Evolutionary conservation across 2,888 invertebrate species (phyloP).

Genomic region (Idaea straminata): DNA sequence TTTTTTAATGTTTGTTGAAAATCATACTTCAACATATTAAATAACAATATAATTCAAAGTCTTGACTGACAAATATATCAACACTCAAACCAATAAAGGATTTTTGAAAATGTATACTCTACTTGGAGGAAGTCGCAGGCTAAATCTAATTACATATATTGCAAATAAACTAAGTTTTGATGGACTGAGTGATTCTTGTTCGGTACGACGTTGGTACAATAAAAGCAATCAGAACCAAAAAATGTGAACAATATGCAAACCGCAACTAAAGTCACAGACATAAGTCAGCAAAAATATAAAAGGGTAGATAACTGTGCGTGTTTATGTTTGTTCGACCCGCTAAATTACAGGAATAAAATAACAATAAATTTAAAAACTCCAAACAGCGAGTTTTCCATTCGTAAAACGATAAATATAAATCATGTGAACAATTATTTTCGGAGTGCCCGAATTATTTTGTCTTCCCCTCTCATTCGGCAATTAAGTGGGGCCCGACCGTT

Average conservation of each 20-base stretch:
- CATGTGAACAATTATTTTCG: slow-evolving; percentile 52
- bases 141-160: background rate
- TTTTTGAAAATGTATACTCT: too few relatives aligned
- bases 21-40: too few relatives aligned
- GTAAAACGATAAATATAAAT: slow-evolving; percentile 59
- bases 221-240: background rate
- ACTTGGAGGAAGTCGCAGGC: too few relatives aligned
- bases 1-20: too few relatives aligned
- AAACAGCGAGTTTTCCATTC: slow-evolving; percentile 50
- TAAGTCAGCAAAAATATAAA: background rate
- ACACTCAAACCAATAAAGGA: too few relatives aligned
- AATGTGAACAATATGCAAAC: background rate
- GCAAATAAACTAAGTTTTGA: background rate
- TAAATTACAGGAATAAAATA: slow-evolving; percentile 49
- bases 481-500: slow-evolving; percentile 48
- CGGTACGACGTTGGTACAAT: background rate
- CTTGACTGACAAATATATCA: too few relatives aligned
- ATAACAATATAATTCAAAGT: too few relatives aligned
- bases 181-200: background rate
- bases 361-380: slow-evolving; percentile 55
- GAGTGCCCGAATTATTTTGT: slow-evolving; percentile 55
- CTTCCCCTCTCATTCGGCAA: slow-evolving; percentile 52
- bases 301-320: slow-evolving; percentile 21
- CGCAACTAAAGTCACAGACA: background rate
- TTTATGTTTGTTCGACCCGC: slow-evolving; percentile 33